A percentile compares a stretch with the other conserved stretches of the same genome.
Evolutionary conservation across 92 coral and sea anemone species (phyloP).

Genomic region (Montipora capitata): DNA sequence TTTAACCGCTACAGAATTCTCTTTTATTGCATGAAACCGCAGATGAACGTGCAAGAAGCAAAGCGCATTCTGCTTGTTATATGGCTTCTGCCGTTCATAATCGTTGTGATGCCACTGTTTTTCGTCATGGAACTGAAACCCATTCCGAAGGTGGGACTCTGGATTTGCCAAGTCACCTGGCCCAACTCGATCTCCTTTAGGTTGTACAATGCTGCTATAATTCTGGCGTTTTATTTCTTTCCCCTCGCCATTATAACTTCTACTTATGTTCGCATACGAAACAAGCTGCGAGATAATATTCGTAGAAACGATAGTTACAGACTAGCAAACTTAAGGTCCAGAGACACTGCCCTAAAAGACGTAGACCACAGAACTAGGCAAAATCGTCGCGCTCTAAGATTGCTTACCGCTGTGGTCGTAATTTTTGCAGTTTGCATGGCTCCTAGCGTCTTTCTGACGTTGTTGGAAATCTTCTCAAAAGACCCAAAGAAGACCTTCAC

Average conservation of each 20-base stretch:
- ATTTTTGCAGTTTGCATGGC: constrained; percentile 84
- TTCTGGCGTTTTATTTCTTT: constrained; percentile 72
- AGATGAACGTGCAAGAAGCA: constrained; percentile 79
- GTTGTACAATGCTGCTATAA: constrained; percentile 53
- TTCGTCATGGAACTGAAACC: constrained; percentile 81
- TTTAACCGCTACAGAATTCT: constrained; percentile 95
- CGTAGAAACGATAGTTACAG: constrained; percentile 68
- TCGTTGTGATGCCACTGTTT: constrained; percentile 84
- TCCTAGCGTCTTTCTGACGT: constrained; percentile 62
- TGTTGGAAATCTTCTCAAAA: constrained; percentile 49
- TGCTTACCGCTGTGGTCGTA: constrained; percentile 88
- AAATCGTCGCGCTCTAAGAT: constrained; percentile 86
- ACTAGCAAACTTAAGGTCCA: constrained; percentile 33
- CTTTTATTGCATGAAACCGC: constrained; percentile 91
- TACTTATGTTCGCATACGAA: constrained; percentile 86
- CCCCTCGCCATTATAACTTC: constrained; percentile 83
- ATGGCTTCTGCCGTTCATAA: constrained; percentile 79
- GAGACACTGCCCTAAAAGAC: not conserved
- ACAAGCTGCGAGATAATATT: constrained; percentile 78
- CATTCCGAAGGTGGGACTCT: constrained; percentile 31
- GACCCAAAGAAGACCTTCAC: not conserved
- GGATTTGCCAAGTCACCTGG: constrained; percentile 74
- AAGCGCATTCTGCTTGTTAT: constrained; percentile 77
- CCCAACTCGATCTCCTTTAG: constrained; percentile 65
- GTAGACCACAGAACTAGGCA: constrained; percentile 62